phyloP scores from a whole-genome alignment of 2,797 vertebrate species.

The Triplophysa yarkandensis region DNA sequence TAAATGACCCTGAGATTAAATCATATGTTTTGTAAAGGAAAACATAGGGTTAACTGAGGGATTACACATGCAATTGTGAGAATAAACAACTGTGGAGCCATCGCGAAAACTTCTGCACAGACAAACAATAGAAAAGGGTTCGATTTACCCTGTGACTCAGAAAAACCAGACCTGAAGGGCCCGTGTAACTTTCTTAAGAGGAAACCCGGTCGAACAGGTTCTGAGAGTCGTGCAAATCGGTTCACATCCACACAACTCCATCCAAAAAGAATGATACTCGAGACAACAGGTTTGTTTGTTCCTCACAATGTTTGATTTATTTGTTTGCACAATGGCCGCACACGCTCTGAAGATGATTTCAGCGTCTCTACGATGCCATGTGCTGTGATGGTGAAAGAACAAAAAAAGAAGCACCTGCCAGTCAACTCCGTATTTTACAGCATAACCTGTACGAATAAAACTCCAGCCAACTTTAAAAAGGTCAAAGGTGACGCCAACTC shows the following conservation, averaged over 20 bases:
- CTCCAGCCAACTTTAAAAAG: conserved; percentile 77
- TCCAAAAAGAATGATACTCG: conserved; percentile 45
- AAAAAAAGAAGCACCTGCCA: conserved; percentile 62
- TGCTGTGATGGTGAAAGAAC: conserved; percentile 59
- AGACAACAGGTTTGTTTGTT: conserved; percentile 54
- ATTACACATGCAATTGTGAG: conserved; percentile 16
- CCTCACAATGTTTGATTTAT: conserved; percentile 71
- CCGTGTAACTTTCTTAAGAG: conserved; percentile 15
- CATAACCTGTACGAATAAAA: conserved; percentile 77
- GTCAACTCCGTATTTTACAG: conserved; percentile 62
- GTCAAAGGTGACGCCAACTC: conserved; percentile 75
- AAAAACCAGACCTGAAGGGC: conserved; percentile 27
- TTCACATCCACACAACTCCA: conserved; percentile 1
- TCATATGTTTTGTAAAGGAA: neutral
- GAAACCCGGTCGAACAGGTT: conserved; percentile 50
- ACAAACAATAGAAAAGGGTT: conserved; percentile 28
- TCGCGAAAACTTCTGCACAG: neutral
- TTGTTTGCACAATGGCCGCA: conserved; percentile 89
- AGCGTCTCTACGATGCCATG: conserved; percentile 59
- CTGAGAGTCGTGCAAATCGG: conserved; percentile 8
- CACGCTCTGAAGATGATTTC: conserved; percentile 68
- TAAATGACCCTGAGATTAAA: neutral
- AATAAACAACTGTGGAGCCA: neutral
- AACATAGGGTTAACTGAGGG: conserved; percentile 9
- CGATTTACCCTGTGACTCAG: conserved; percentile 31